Base-by-base conservation (phyloP, 2,797 vertebrate species). In the Tinamus major region DNA sequence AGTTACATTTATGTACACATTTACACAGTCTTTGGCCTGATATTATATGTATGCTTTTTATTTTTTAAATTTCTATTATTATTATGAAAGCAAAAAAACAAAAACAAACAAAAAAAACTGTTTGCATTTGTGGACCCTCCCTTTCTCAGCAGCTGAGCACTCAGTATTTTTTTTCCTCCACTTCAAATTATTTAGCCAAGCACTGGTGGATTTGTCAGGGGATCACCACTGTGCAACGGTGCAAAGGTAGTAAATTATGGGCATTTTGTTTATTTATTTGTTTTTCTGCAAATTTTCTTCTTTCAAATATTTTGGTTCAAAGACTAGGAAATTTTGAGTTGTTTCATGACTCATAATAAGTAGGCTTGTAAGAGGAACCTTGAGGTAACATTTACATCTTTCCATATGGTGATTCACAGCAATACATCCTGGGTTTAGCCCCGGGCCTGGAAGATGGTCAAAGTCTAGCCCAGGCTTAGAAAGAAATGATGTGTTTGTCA, bases 81-180 rank as follows among this genome's bases (percentile, higher is more conserved):
- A 48, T 37, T 33, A 21, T 5, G 16, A 67, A 4, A 48, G 41
- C 46, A 72, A 77, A 39, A 63, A n/a, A n/a, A n/a, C n/a, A n/a
- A n/a, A n/a, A n/a, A n/a, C n/a, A n/a, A n/a, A n/a, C n/a, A n/a
- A n/a, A 64, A 65, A 87, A 18, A 10, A 2, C 19, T 33, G 1
- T 13, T 72, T 64, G 51, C 6, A 29, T 27, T 23, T 64, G 5
- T 17, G 39, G 35, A 5, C 20, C 72, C 3, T 21, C 46, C 4
- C 5, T 59, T 65, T 37, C 21, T 44, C 35, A 11, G 56, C 4
- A 69, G 3, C 46, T 49, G 21, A 76, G 17, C 5, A 21, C 33
- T 53, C 14, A 5, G 0, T 0, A 0, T 37, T 5, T 39, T 58
- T 39, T 29, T 87, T 82, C 51, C 6, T 65, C 31, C 2, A 3